Base-by-base conservation (phyloP, 1,140 invertebrate genomes). In the Eulimnadia texana region DNA sequence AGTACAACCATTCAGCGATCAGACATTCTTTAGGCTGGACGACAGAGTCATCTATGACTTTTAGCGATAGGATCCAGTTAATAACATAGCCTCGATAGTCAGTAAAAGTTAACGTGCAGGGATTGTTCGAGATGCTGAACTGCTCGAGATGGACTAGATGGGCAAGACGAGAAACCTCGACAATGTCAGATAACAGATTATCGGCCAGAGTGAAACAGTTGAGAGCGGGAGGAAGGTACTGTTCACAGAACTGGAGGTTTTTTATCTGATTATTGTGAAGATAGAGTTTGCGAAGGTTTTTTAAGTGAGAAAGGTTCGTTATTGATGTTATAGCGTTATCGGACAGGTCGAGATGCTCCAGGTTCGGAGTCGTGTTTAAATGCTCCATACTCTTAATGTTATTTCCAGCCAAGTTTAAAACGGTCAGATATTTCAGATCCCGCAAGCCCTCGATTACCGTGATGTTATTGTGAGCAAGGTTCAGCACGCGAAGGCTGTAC, bases 1-100 rank as follows among this genome's bases (percentile, higher is more conserved):
- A 92, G 72, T 92, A 93, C 51, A 95, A 74, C 91, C 91, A 94
- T 71, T 94, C 90, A n/a, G 88, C 90, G 77, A 91, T 89, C 62
- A 93, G 78, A 72, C 90, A 88, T 80, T 95, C 91, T 68, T 92
- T 86, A 51, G 90, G 85, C 72, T 86, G 85, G 55, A 94, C 86
- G 58, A 85, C 80, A 73, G 84, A 90, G 47, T 89, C 90, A 76
- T 95, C 92, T 50, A 95, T 84, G 16, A 85, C 80, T 72, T 86
- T 85, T 2, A 94, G 79, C 70, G 81, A 85, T 78, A 90, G 82
- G 73, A 89, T 89, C 90, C 91, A 94, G 74, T 93, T 94, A 60
- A 93, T 81, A 63, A 93, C 79, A 78, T 90, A 94, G 50, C 91
- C 90, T 64, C 91, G 81, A 74, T 93, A 91, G 72, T 93, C 88